Conservation (phyloP, 2,888 invertebrate species). For the Physocephala rufipes region DNA sequence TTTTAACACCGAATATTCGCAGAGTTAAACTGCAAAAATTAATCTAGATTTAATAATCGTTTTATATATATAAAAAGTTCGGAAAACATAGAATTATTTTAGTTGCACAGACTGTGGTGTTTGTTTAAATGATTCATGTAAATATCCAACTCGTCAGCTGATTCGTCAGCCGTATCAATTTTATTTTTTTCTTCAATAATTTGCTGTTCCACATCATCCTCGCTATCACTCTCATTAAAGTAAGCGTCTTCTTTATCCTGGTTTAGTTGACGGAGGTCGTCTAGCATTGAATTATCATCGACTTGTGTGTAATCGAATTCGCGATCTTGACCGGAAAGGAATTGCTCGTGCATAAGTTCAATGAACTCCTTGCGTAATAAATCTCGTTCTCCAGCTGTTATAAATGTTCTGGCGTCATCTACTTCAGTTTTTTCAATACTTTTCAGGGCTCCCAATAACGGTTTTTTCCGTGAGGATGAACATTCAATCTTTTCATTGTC, state of each 20-base stretch:
- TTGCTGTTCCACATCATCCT: slow-evolving; percentile 62
- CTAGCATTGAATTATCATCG: slow-evolving; percentile 83
- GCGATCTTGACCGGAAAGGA: slow-evolving; percentile 81
- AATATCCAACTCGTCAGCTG: slow-evolving; percentile 76
- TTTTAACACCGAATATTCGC: too few species aligned
- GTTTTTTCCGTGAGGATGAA: slow-evolving; percentile 46
- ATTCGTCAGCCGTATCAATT: slow-evolving; percentile 39
- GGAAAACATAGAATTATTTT: neutral
- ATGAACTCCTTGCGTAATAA: slow-evolving; percentile 82
- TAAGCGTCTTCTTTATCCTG: slow-evolving; percentile 91
- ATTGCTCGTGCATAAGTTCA: slow-evolving; percentile 85
- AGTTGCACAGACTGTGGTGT: slow-evolving; percentile 54
- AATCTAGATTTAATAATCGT: too few species aligned
- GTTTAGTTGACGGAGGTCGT: slow-evolving; percentile 76
- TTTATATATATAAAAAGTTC: neutral
- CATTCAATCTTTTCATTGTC: slow-evolving; percentile 63
- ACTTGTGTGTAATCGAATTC: slow-evolving; percentile 86
- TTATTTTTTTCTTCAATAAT: neutral
- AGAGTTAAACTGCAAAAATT: too few species aligned
- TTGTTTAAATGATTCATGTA: slow-evolving; percentile 72
- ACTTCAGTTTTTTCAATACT: slow-evolving; percentile 32
- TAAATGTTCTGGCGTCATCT: slow-evolving; percentile 53
- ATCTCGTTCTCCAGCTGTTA: slow-evolving; percentile 71
- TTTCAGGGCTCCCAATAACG: neutral
- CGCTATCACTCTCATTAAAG: slow-evolving; percentile 84